A percentile compares a stretch with the other conserved stretches of the same genome.
phyloP scores from a whole-genome alignment of 37 sponge, comb jelly and placozoan species.

The Spongilla lacustris region DNA sequence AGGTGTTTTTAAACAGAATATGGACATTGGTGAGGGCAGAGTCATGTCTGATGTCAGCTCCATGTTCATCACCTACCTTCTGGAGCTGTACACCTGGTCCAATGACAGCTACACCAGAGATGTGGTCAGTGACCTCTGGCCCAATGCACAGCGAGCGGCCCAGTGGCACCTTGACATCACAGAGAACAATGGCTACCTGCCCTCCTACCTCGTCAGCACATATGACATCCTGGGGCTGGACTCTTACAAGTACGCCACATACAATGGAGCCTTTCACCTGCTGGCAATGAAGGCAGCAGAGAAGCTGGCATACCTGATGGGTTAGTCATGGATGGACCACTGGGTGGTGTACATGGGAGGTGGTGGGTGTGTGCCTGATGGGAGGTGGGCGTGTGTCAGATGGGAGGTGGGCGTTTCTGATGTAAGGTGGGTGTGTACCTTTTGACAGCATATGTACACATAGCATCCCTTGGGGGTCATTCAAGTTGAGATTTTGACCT shows the following conservation, averaged over 20 bases:
- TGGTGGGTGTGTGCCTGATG: not conserved
- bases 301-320: conserved; percentile 14
- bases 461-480: too few relatives aligned
- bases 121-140: conserved; percentile 17
- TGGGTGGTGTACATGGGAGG: not conserved
- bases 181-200: not conserved
- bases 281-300: conserved; percentile 23
- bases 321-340: not conserved
- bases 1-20: not conserved
- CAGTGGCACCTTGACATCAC: conserved; percentile 22
- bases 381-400: not conserved
- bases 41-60: conserved; percentile 25
- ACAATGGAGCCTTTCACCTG: conserved; percentile 20
- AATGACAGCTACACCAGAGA: not conserved
- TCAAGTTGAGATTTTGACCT: too few relatives aligned
- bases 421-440: not conserved
- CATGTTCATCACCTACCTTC: conserved; percentile 30
- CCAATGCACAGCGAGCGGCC: conserved; percentile 11
- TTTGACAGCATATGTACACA: not conserved
- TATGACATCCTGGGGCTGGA: conserved; percentile 11
- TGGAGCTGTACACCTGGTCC: conserved; percentile 11
- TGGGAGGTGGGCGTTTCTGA: not conserved
- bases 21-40: not conserved
- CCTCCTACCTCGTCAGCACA: conserved; percentile 6
- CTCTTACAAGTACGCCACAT: not conserved